A percentile compares a stretch with the other conserved stretches of the same genome.
Conservation (phyloP, 2,888 invertebrate genomes). For the Ichneumoninae sp. region DNA sequence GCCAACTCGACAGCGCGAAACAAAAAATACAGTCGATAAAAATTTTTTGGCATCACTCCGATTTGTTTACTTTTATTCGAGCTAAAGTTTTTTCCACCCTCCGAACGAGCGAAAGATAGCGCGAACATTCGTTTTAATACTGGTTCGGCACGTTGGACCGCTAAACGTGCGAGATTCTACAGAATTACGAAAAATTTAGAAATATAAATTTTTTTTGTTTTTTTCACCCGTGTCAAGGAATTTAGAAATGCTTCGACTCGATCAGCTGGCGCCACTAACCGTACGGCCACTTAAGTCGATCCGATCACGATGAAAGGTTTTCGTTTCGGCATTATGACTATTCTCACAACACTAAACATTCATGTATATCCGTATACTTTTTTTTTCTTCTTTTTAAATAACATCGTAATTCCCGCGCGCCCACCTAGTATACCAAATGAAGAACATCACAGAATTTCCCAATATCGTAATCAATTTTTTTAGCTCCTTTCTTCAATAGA, state of each 20-base stretch:
- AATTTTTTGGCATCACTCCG: conserved; percentile 79
- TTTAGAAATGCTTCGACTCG: conserved; percentile 43
- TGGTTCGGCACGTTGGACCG: conserved; percentile 57
- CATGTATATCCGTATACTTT: conserved; percentile 82
- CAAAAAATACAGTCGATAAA: conserved; percentile 16
- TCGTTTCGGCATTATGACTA: conserved; percentile 68
- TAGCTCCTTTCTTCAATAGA: conserved; percentile 65
- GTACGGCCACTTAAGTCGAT: conserved; percentile 46
- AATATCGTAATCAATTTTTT: conserved; percentile 78
- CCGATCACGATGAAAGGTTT: conserved; percentile 65
- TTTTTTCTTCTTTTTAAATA: conserved; percentile 71
- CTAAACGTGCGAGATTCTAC: conserved; percentile 49
- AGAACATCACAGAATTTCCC: conserved; percentile 84
- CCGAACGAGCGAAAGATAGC: conserved; percentile 20
- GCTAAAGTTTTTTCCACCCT: conserved; percentile 26
- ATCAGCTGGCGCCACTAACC: conserved; percentile 73
- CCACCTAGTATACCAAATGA: conserved; percentile 80
- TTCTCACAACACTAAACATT: conserved; percentile 81
- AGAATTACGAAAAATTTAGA: conserved; percentile 47
- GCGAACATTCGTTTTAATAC: conserved; percentile 50
- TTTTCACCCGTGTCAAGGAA: conserved; percentile 16
- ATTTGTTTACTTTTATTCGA: conserved; percentile 49
- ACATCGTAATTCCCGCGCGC: conserved; percentile 72
- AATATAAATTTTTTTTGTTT: conserved; percentile 8
- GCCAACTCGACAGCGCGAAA: conserved; percentile 10